phyloP scores from a whole-genome alignment of 2,113 vertebrate species.

The Zosterops hypoxanthus region DNA sequence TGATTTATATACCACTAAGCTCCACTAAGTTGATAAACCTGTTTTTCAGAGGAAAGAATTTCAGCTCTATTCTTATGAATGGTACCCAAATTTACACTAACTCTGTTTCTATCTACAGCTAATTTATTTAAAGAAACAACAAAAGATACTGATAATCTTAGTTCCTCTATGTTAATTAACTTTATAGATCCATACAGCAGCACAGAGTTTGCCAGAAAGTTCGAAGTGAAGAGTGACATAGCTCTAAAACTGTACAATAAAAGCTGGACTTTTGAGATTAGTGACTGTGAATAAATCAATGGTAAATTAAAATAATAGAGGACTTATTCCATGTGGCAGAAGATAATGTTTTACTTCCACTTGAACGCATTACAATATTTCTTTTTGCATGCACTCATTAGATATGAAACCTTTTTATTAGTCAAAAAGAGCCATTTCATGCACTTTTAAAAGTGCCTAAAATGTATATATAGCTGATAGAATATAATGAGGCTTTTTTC shows the following conservation, averaged over 20 bases:
- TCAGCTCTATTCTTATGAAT: background rate
- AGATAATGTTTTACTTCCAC: background rate
- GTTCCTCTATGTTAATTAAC: background rate
- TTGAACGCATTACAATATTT: background rate
- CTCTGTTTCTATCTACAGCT: background rate
- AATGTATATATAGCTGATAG: conserved; percentile 6
- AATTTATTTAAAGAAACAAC: background rate
- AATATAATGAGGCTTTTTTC: background rate
- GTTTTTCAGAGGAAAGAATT: background rate
- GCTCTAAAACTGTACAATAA: background rate
- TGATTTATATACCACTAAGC: background rate
- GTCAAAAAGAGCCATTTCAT: conserved; percentile 12
- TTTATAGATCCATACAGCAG: background rate
- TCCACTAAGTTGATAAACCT: background rate
- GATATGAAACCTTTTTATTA: conserved; percentile 18
- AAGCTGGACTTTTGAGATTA: background rate
- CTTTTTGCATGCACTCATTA: background rate
- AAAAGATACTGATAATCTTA: background rate
- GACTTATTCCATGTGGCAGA: background rate
- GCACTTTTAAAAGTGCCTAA: conserved; percentile 16
- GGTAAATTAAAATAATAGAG: background rate
- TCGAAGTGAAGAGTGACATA: background rate
- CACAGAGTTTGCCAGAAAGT: background rate
- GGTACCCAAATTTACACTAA: background rate
- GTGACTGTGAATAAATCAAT: background rate